Evolutionary conservation across 64 coral and sea anemone species (phyloP).

Genomic region (Montipora sp.): DNA sequence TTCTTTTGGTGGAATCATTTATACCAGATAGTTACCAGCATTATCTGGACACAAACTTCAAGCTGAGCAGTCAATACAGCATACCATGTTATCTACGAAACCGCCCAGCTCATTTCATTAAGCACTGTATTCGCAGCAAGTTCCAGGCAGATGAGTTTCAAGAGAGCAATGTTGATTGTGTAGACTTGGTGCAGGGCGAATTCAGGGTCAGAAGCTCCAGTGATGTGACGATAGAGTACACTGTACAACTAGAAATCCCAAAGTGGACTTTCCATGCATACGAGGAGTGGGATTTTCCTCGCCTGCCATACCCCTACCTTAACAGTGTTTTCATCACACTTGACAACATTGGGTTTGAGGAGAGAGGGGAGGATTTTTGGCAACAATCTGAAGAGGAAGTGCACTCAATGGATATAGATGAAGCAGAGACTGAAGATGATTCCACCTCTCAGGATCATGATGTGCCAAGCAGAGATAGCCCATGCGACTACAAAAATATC

Average conservation of each 20-base stretch:
- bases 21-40: conserved; percentile 57
- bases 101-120: conserved; percentile 20
- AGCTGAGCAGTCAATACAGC: conserved; percentile 20
- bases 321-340: conserved; percentile 23
- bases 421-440: background rate
- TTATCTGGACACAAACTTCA: conserved; percentile 46
- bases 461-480: background rate
- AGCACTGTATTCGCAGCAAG: conserved; percentile 14
- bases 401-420: too few relatives aligned
- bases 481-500: too few relatives aligned
- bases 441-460: background rate
- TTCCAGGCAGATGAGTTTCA: background rate
- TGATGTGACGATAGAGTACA: background rate
- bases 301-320: background rate
- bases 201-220: conserved; percentile 13
- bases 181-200: background rate
- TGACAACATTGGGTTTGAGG: background rate
- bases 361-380: too few relatives aligned
- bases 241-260: background rate
- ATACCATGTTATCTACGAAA: conserved; percentile 31
- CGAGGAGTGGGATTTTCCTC: conserved; percentile 28
- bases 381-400: too few relatives aligned
- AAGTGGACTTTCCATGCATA: conserved; percentile 36
- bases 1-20: conserved; percentile 57
- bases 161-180: conserved; percentile 1